Evolutionary conservation across 2,113 vertebrate genomes (phyloP), one percentile per base, ranked within the genome.

Genomic region (Chloropsis cyanopogon): DNA sequence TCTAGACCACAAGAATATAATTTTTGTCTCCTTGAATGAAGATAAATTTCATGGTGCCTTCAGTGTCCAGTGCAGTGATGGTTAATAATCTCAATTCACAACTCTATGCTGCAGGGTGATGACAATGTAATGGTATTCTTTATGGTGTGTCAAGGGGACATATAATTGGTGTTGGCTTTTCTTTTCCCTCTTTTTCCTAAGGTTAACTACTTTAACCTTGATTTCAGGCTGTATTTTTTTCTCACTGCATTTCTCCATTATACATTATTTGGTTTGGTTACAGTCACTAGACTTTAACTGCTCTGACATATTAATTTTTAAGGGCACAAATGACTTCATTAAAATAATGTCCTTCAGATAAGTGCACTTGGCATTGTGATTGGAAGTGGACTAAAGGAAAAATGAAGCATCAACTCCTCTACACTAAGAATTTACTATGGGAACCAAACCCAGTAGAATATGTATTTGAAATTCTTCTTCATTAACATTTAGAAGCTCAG

Each of bases 251-350:
- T 92, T 94, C 86, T 90, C 90, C 92, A 86, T 97, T 96, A 97
- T 93, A 77, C 83, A 47, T 96, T 96, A 97, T 95, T 97, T 96
- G 95, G 94, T 97, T 97, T 87, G 96, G 90, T 96, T 98, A 97
- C 80, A 96, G 82, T 96, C 89, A 75, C 91, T 97, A 93, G 92
- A 94, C 86, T 96, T 96, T 96, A 97, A 96, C 94, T 96, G 81
- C 93, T 96, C 68, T 93, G 86, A 97, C 85, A 91, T 95, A 96
- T 93, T 97, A 89, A 96, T 96, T 95, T 95, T 97, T 97, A 97
- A 97, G 94, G 91, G 82, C 93, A 95, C 66, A 96, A 96, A 94
- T 93, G 87, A 96, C 96, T 98, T 97, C 95, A 96, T 97, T 97
- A 96, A 94, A 97, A 95, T 93, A 89, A 95, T 75, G 96, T 96